Percentiles rank a stretch among this genome's conserved stretches.
phyloP scores from a whole-genome alignment of 2,113 vertebrate species.

The Salvelinus alpinus region DNA sequence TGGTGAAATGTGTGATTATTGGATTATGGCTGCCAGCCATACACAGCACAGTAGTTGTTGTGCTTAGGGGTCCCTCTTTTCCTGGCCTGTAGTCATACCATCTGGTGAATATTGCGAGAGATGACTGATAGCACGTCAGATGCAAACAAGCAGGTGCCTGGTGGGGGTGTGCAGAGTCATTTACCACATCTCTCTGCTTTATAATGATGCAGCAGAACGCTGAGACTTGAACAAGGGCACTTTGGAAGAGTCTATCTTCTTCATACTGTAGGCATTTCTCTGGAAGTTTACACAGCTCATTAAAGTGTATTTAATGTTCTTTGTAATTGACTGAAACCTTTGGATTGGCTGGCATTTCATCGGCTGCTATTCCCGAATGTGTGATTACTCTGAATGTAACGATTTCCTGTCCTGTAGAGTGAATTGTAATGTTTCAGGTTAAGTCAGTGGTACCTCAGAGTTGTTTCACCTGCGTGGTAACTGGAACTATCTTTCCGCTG shows the following conservation, averaged over 20 bases:
- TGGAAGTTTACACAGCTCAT: not conserved
- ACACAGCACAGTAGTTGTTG: too few species aligned
- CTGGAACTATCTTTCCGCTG: not conserved
- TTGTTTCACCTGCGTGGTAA: not conserved
- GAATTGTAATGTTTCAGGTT: not conserved
- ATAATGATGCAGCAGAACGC: too few species aligned
- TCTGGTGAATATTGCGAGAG: constrained; percentile 8
- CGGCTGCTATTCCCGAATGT: not conserved
- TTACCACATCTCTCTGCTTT: too few species aligned
- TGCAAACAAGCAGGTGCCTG: not conserved
- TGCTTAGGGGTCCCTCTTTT: not conserved
- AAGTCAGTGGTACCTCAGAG: not conserved
- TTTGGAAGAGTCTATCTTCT: not conserved
- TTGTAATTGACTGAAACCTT: not conserved
- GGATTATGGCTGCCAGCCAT: too few species aligned
- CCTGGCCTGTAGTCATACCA: not conserved
- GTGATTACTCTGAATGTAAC: not conserved
- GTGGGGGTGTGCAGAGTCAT: not conserved
- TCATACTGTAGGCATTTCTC: not conserved
- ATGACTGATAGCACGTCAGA: constrained; percentile 2
- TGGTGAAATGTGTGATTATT: too few species aligned
- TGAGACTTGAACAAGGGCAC: too few species aligned
- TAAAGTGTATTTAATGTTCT: not conserved
- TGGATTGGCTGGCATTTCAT: constrained; percentile 11
- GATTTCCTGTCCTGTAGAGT: constrained; percentile 1